These are phyloP conservation scores for Hedychridium roseum DNA, from an alignment of 2,888 invertebrate species.

Conservation along the genomic window DNA sequence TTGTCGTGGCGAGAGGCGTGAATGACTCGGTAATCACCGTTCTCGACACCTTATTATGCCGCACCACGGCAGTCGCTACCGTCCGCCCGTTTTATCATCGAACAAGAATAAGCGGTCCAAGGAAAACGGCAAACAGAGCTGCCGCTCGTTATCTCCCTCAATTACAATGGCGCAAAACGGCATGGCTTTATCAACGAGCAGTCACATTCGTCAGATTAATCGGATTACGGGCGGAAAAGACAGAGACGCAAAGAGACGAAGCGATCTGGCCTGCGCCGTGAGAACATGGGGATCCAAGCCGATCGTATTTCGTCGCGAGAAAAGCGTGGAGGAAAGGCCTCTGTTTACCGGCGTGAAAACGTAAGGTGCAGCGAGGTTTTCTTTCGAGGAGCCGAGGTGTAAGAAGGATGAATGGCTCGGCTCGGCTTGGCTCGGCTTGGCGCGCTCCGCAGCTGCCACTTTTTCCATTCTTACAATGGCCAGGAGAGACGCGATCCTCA, in stretches of 20 bases:
- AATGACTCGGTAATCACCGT: constrained; percentile 44
- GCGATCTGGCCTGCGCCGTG: too few relatives aligned
- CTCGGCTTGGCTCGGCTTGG: constrained; percentile 16
- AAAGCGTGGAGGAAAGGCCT: neutral
- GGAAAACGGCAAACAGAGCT: too few relatives aligned
- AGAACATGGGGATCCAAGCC: too few relatives aligned
- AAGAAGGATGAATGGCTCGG: constrained; percentile 27
- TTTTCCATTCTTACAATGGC: constrained; percentile 2
- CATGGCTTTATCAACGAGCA: too few relatives aligned
- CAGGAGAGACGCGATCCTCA: too few relatives aligned
- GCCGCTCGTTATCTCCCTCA: neutral
- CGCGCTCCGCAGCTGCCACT: constrained; percentile 1
- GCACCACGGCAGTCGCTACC: constrained; percentile 20
- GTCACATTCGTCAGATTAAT: too few relatives aligned
- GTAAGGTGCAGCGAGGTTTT: constrained; percentile 14
- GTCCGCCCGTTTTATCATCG: constrained; percentile 31
- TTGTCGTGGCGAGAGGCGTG: constrained; percentile 44
- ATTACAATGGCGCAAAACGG: too few relatives aligned
- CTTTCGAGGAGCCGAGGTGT: constrained; percentile 10
- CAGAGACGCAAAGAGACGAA: too few relatives aligned
- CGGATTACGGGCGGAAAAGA: too few relatives aligned
- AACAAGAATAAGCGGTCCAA: constrained; percentile 5
- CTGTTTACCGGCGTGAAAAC: neutral
- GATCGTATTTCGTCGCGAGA: neutral
- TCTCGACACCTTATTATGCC: constrained; percentile 19